Percentiles rank a stretch among this genome's conserved stretches.
Evolutionary conservation across 2,797 vertebrate species (phyloP).

Genomic region (Schizothorax lantsangensis): DNA sequence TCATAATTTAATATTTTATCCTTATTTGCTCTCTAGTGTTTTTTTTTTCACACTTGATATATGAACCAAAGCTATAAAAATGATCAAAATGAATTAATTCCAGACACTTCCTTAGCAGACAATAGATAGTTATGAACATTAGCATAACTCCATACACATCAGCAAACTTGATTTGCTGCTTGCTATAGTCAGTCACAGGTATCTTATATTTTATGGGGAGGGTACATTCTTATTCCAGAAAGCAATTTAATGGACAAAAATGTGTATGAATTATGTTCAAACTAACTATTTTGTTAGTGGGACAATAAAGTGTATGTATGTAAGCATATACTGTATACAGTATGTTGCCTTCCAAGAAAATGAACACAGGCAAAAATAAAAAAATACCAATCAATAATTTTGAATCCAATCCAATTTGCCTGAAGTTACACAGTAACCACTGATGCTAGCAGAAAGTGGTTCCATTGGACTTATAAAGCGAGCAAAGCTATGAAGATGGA

Average conservation of each 20-base stretch:
- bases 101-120: not conserved
- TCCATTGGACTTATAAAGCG: conserved; percentile 26
- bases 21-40: not conserved
- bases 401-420: not conserved
- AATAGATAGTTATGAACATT: not conserved
- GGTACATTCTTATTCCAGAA: not conserved
- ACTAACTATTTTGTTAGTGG: not conserved
- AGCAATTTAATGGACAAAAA: not conserved
- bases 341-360: not conserved
- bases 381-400: not conserved
- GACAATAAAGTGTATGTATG: not conserved
- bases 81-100: not conserved
- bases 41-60: not conserved
- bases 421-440: not conserved
- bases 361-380: too few relatives aligned
- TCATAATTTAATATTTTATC: not conserved
- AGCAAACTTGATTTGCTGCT: not conserved
- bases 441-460: not conserved
- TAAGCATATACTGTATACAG: not conserved
- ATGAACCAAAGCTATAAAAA: not conserved
- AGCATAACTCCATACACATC: not conserved
- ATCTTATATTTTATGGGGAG: not conserved
- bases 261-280: not conserved
- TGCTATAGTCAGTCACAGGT: not conserved
- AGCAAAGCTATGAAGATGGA: conserved; percentile 26